Evolutionary conservation across 2,888 invertebrate genomes (phyloP).

Genomic region (Hermodice carunculata): DNA sequence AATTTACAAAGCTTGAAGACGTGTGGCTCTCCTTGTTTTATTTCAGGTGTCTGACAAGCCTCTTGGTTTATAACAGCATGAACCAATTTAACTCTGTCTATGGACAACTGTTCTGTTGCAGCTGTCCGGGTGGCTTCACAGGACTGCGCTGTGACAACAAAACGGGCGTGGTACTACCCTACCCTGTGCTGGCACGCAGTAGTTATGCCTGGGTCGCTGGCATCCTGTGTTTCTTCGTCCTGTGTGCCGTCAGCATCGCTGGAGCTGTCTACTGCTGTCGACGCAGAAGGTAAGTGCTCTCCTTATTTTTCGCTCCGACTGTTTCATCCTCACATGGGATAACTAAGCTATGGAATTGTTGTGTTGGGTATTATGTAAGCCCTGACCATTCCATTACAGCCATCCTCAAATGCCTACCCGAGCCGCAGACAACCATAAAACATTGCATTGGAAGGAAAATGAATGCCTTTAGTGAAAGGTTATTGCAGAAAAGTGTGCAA

Average conservation of each 20-base stretch:
- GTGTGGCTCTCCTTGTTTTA: too few species aligned
- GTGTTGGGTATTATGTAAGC: too few species aligned
- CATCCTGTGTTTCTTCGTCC: conserved; percentile 14
- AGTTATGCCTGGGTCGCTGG: conserved; percentile 20
- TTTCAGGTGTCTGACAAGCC: neutral
- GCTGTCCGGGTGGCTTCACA: conserved; percentile 18
- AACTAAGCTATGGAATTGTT: too few species aligned
- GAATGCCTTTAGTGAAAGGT: too few species aligned
- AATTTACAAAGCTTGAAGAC: too few species aligned
- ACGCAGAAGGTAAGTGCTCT: conserved; percentile 13
- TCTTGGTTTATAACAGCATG: conserved; percentile 9
- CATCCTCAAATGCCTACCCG: too few species aligned
- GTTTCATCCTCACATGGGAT: too few species aligned
- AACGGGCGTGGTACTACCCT: conserved; percentile 9
- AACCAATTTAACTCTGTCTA: conserved; percentile 23
- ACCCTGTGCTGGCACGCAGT: conserved; percentile 15
- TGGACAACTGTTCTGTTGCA: conserved; percentile 25
- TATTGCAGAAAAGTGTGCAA: too few species aligned
- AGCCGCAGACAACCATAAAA: too few species aligned
- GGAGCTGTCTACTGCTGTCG: conserved; percentile 20
- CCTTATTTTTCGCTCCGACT: too few species aligned
- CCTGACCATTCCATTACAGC: too few species aligned
- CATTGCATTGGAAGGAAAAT: too few species aligned
- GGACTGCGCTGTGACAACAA: conserved; percentile 16
- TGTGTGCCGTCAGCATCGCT: conserved; percentile 13